Conservation (phyloP, 2,797 vertebrate genomes). For the Prionace glauca region DNA sequence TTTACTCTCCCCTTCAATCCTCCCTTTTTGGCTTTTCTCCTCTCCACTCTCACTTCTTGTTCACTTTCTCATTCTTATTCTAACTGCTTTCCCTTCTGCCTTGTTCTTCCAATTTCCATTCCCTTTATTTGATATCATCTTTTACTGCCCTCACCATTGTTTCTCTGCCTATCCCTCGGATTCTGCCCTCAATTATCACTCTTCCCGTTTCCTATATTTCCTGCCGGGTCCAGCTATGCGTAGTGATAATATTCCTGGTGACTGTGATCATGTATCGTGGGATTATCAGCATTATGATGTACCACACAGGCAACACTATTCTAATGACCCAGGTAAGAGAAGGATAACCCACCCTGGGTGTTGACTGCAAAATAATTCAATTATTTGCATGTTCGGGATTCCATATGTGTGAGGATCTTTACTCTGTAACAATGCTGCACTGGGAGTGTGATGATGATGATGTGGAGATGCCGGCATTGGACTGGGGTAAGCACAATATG, state of each 20-base stretch:
- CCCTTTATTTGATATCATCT: background rate
- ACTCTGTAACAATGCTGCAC: background rate
- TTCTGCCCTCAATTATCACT: background rate
- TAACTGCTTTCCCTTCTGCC: background rate
- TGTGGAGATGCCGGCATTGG: no score
- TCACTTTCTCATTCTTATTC: background rate
- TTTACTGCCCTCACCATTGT: background rate
- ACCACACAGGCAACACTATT: conserved; percentile 60
- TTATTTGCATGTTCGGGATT: background rate
- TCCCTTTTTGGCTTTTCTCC: background rate
- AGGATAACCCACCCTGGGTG: background rate
- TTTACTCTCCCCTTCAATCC: background rate
- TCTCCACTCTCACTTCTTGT: background rate
- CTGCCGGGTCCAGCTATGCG: conserved; percentile 56
- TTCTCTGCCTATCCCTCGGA: background rate
- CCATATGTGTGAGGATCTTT: background rate
- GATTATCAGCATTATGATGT: conserved; percentile 68
- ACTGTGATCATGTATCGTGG: conserved; percentile 70
- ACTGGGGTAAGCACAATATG: no score
- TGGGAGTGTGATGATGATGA: no score
- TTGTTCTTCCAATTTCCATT: background rate
- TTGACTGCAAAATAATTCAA: background rate
- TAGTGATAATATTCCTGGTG: conserved; percentile 71
- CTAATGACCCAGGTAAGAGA: conserved; percentile 64
- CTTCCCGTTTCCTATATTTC: background rate